These are phyloP conservation scores for Caenorhabditis imperialis DNA, from an alignment of 2,888 invertebrate genomes.

Conservation along the genomic window DNA sequence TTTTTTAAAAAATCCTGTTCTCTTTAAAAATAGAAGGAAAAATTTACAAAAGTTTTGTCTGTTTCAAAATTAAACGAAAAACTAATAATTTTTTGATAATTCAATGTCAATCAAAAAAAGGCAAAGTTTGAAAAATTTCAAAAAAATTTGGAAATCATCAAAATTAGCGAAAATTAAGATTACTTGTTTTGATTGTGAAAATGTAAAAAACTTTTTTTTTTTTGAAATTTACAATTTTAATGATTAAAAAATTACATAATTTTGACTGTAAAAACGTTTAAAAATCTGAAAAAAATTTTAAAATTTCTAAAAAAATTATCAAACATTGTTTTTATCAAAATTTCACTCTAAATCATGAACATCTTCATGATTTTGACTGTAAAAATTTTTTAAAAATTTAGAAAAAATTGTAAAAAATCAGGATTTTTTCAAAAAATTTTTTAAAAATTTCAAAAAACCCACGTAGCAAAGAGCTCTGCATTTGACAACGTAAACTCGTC, in stretches of 20 bases:
- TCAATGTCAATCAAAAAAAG: neutral
- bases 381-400: neutral
- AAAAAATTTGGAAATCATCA: too few relatives aligned
- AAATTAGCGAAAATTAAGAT: too few relatives aligned
- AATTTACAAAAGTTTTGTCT: constrained; percentile 1
- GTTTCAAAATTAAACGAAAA: neutral
- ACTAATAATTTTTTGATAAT: too few relatives aligned
- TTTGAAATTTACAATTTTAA: neutral
- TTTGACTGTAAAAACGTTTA: too few relatives aligned
- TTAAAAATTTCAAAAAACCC: constrained; percentile 18
- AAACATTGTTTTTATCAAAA: too few relatives aligned
- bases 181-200: neutral
- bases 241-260: too few relatives aligned
- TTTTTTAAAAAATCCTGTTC: neutral
- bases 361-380: too few relatives aligned
- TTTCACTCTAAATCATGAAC: too few relatives aligned
- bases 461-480: constrained; percentile 89
- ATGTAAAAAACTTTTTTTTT: neutral
- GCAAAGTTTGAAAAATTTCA: too few relatives aligned
- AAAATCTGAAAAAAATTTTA: too few relatives aligned
- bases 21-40: neutral
- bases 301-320: too few relatives aligned
- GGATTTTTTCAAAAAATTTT: neutral
- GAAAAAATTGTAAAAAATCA: neutral
- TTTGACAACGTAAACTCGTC: constrained; percentile 86